A percentile compares a stretch with the other conserved stretches of the same genome.
Evolutionary conservation across 1,140 invertebrate species (phyloP).

Genomic region (Trachymyrmex cornetzi): DNA sequence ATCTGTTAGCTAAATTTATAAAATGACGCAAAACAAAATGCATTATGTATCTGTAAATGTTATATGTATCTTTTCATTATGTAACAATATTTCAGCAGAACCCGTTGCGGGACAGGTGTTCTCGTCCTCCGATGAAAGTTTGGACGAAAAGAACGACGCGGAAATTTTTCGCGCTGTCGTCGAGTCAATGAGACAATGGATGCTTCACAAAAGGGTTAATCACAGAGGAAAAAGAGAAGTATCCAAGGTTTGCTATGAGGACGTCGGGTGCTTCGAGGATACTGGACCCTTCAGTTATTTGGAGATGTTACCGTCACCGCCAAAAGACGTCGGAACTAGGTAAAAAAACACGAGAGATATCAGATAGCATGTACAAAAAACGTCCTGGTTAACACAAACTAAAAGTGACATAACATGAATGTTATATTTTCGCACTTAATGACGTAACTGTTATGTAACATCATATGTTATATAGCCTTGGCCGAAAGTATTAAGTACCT

Average conservation of each 20-base stretch:
- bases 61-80: background rate
- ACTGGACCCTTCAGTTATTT: constrained; percentile 96
- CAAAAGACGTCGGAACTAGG: constrained; percentile 94
- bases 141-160: constrained; percentile 87
- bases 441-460: too few relatives aligned
- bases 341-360: constrained; percentile 75
- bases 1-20: background rate
- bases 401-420: too few relatives aligned
- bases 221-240: constrained; percentile 88
- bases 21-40: constrained; percentile 7
- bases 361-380: background rate
- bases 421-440: too few relatives aligned
- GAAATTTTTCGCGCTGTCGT: constrained; percentile 88
- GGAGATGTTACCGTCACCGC: constrained; percentile 95
- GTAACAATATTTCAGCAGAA: constrained; percentile 74
- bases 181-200: constrained; percentile 87
- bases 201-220: constrained; percentile 79
- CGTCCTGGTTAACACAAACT: too few relatives aligned
- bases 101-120: constrained; percentile 79
- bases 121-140: constrained; percentile 83
- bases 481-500: too few relatives aligned
- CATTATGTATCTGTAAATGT: too few relatives aligned
- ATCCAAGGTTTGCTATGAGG: constrained; percentile 94
- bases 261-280: constrained; percentile 97
- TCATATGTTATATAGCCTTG: too few relatives aligned